Conservation (phyloP, 2,888 invertebrate species). For the Troilus luridus region DNA sequence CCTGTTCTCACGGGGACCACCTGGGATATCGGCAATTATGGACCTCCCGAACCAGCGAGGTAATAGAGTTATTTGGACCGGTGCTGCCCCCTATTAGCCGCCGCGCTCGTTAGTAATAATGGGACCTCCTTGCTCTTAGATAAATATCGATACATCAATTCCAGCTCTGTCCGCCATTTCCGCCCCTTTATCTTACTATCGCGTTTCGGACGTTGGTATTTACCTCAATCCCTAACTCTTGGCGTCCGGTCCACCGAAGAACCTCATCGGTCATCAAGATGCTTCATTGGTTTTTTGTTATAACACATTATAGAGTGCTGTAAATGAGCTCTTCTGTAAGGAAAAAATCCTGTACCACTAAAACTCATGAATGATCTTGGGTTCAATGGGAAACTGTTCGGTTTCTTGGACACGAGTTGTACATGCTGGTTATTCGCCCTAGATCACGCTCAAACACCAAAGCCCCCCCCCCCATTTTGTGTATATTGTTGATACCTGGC, state of each 20-base stretch:
- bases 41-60: background rate
- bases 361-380: too few species aligned
- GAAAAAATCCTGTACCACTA: too few species aligned
- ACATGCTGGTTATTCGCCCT: too few species aligned
- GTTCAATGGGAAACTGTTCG: too few species aligned
- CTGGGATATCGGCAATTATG: conserved; percentile 27
- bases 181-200: background rate
- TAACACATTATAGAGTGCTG: too few species aligned
- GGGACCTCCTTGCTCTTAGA: background rate
- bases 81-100: conserved; percentile 18
- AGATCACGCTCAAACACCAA: too few species aligned
- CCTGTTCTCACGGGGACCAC: conserved; percentile 49
- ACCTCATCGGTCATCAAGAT: background rate
- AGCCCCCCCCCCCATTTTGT: too few species aligned
- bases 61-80: conserved; percentile 40
- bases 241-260: background rate
- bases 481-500: too few species aligned
- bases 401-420: too few species aligned
- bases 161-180: background rate
- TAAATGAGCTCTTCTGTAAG: too few species aligned
- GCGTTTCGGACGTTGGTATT: background rate
- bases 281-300: too few species aligned
- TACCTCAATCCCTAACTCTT: background rate
- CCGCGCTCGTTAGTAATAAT: conserved; percentile 18
- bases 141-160: conserved; percentile 1